Conservation (phyloP, 2,113 vertebrate genomes). For the Syngnathus scovelli region DNA sequence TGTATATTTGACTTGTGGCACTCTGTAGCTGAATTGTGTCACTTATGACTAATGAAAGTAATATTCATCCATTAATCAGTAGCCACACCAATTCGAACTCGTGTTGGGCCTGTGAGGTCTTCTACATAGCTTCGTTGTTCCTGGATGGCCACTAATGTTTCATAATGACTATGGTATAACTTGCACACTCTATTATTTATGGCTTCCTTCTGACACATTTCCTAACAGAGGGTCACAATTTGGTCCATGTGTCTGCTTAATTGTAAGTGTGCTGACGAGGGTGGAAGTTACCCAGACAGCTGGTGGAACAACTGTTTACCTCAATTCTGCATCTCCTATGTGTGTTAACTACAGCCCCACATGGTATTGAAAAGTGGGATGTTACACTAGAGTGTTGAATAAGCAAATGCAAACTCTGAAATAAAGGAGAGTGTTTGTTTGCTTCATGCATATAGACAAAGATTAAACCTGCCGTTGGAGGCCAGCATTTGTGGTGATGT, state of each 20-base stretch:
- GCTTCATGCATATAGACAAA: conserved; percentile 9
- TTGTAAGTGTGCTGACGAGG: conserved; percentile 34
- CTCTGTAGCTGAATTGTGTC: too few relatives aligned
- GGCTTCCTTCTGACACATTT: conserved; percentile 61
- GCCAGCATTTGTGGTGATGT: too few relatives aligned
- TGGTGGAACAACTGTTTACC: conserved; percentile 48
- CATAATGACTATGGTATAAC: conserved; percentile 71
- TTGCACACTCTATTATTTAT: conserved; percentile 69
- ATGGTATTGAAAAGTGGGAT: conserved; percentile 28
- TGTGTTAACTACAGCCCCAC: conserved; percentile 28
- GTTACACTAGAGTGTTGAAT: conserved; percentile 24
- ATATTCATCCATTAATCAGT: conserved; percentile 48
- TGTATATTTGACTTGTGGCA: too few relatives aligned
- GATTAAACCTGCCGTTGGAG: conserved; percentile 3
- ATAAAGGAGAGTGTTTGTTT: conserved; percentile 12
- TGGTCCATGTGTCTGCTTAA: conserved; percentile 35
- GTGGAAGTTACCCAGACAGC: conserved; percentile 33
- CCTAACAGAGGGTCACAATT: conserved; percentile 56
- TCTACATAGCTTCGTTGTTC: conserved; percentile 39
- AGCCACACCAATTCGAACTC: conserved; percentile 14
- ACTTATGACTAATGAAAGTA: conserved; percentile 26
- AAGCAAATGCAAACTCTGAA: conserved; percentile 23
- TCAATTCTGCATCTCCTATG: conserved; percentile 46
- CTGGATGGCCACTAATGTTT: conserved; percentile 63
- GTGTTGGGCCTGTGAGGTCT: conserved; percentile 14